Base-by-base conservation (phyloP, 35 echinoderm and acorn worm species). In the Ptychodera flava region DNA sequence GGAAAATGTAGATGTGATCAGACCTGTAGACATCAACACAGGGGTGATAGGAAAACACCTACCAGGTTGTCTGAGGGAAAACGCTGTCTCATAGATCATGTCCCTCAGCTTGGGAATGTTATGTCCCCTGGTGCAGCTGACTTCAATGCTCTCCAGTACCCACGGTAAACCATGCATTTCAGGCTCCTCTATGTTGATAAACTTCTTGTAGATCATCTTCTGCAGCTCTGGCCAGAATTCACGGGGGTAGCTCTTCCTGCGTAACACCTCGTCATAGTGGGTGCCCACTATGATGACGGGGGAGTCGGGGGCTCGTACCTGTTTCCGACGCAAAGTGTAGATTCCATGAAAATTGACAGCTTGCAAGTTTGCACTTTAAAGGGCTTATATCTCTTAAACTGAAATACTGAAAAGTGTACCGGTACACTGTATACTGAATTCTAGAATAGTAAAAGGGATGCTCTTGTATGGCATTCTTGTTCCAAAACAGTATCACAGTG, bases 291-390 rank as follows among this genome's bases (percentile, higher is more conserved):
- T 80, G 31, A 99, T 94, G 36, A 94, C 92, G 14, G 96, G 96
- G 0, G 96, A 99, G 76, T 99, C 94, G 27, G 96, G 96, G 45
- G 96, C 96, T 75, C 96, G 85, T 2, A 92, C 96, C 96, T 99
- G 90, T 10, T 27, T 64, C 6, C 22, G 22, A 64, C 22, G 45
- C 22, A 64, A 64, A 64, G 6, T 12, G 6, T 12, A 64, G 45
- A 64, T n/a, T n/a, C n/a, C n/a, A n/a, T n/a, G n/a, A n/a, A n/a
- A n/a, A n/a, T n/a, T n/a, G n/a, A n/a, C n/a, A n/a, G n/a, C n/a
- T n/a, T n/a, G n/a, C n/a, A n/a, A n/a, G n/a, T n/a, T n/a, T n/a
- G n/a, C n/a, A n/a, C n/a, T n/a, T n/a, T n/a, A n/a, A n/a, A n/a
- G n/a, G n/a, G n/a, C n/a, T n/a, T n/a, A n/a, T n/a, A n/a, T n/a